Percentiles rank a stretch among this genome's conserved stretches.
These are phyloP conservation scores for Panzeria rudis DNA, from an alignment of 2,888 invertebrate genomes.

Conservation along the genomic window DNA sequence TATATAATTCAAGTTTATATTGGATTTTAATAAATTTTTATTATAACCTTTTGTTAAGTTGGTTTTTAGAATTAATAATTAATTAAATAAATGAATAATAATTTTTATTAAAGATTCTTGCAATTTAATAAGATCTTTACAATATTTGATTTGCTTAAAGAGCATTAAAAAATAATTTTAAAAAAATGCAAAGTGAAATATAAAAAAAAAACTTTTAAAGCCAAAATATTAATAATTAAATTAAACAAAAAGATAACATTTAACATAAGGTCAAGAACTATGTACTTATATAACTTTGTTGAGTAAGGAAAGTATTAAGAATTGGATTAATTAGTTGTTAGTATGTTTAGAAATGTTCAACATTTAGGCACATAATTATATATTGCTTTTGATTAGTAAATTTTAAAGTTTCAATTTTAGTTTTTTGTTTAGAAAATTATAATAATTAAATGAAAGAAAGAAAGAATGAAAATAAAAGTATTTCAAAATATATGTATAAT, in stretches of 20 bases:
- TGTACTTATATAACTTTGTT: background rate
- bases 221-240: conserved; percentile 27
- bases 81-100: conserved; percentile 51
- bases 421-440: conserved; percentile 28
- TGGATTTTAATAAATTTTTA: conserved; percentile 33
- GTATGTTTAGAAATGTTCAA: conserved; percentile 77
- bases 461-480: background rate
- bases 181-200: conserved; percentile 59
- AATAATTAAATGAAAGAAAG: conserved; percentile 48
- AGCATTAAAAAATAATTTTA: conserved; percentile 43
- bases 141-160: conserved; percentile 30
- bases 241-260: conserved; percentile 50
- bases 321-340: conserved; percentile 27
- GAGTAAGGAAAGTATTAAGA: conserved; percentile 17
- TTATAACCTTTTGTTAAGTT: conserved; percentile 38
- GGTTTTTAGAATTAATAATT: conserved; percentile 32
- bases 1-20: conserved; percentile 12
- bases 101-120: conserved; percentile 30
- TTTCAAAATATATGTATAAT: conserved; percentile 37
- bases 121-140: conserved; percentile 50
- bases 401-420: background rate
- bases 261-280: conserved; percentile 57
- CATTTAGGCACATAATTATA: conserved; percentile 81
- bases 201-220: conserved; percentile 36
- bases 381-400: conserved; percentile 77